Percentiles rank a stretch among this genome's conserved stretches.
Evolutionary conservation across 2,113 vertebrate species (phyloP).

Genomic region (Periophthalmodon schlosseri): DNA sequence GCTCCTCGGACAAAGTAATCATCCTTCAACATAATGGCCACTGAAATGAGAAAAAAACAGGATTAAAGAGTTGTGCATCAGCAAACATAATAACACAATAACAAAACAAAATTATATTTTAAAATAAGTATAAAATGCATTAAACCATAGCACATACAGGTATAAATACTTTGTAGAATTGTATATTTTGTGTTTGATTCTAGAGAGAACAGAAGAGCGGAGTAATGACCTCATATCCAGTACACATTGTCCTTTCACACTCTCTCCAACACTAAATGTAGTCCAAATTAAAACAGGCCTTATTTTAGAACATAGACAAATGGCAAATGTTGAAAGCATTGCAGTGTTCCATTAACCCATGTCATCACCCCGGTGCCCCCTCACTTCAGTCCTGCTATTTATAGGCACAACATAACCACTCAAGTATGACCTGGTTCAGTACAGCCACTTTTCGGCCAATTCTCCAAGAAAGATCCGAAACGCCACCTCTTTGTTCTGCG

Average conservation of each 20-base stretch:
- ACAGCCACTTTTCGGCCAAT: conserved; percentile 3
- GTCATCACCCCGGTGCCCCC: not conserved
- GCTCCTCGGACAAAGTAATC: conserved; percentile 95
- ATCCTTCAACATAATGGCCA: conserved; percentile 93
- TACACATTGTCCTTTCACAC: conserved; percentile 41
- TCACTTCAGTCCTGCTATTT: conserved; percentile 8
- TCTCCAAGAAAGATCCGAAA: conserved; percentile 3
- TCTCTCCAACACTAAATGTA: conserved; percentile 47
- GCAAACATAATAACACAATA: not conserved
- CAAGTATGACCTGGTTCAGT: conserved; percentile 6
- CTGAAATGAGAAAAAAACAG: conserved; percentile 68
- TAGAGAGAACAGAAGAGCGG: not conserved
- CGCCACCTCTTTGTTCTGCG: not conserved
- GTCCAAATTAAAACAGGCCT: conserved; percentile 6
- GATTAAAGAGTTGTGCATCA: not conserved
- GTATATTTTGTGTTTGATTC: not conserved
- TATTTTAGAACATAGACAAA: conserved; percentile 45
- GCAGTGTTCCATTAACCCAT: conserved; percentile 56
- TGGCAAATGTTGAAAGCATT: conserved; percentile 29
- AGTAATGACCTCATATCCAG: conserved; percentile 36
- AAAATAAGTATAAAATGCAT: not conserved
- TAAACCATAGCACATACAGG: not conserved
- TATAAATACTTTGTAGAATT: not conserved
- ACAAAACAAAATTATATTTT: conserved; percentile 8
- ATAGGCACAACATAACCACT: conserved; percentile 5